Percentiles rank a stretch among this genome's conserved stretches.
Evolutionary conservation across 1,140 invertebrate genomes (phyloP).

Genomic region (Telenomus remus): DNA sequence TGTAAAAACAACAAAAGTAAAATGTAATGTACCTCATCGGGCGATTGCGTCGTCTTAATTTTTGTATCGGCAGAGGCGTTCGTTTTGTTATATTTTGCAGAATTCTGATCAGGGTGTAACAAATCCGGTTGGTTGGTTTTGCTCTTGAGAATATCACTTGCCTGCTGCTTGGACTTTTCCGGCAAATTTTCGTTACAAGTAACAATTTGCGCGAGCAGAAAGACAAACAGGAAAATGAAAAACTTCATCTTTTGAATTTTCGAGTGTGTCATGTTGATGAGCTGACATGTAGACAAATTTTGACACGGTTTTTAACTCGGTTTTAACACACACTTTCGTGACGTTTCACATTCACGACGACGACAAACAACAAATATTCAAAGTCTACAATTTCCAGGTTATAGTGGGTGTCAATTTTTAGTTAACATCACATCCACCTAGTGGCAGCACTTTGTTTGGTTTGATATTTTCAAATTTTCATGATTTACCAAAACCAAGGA

Average conservation of each 20-base stretch:
- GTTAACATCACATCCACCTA: too few relatives aligned
- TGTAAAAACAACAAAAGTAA: too few relatives aligned
- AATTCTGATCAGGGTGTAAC: too few relatives aligned
- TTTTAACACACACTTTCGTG: slow-evolving; percentile 3
- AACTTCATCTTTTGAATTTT: slow-evolving; percentile 64
- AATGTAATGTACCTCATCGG: neutral
- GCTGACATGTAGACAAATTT: slow-evolving; percentile 60
- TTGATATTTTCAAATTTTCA: too few relatives aligned
- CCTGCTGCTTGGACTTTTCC: slow-evolving; percentile 24
- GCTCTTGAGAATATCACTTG: neutral
- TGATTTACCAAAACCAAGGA: too few relatives aligned
- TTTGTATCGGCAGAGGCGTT: neutral
- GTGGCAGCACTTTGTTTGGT: too few relatives aligned
- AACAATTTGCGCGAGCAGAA: slow-evolving; percentile 54
- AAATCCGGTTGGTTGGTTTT: too few relatives aligned
- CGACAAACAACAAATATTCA: slow-evolving; percentile 1
- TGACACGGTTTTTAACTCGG: slow-evolving; percentile 12
- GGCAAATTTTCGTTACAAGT: slow-evolving; percentile 52
- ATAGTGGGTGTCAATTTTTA: too few relatives aligned
- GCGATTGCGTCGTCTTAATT: neutral
- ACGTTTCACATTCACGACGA: slow-evolving; percentile 39
- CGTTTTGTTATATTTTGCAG: too few relatives aligned
- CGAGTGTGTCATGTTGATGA: slow-evolving; percentile 58
- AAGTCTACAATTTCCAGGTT: too few relatives aligned
- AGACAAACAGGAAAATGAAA: slow-evolving; percentile 62